Evolutionary conservation across 2,888 invertebrate species (phyloP).

Genomic region (Stramonita haemastoma): DNA sequence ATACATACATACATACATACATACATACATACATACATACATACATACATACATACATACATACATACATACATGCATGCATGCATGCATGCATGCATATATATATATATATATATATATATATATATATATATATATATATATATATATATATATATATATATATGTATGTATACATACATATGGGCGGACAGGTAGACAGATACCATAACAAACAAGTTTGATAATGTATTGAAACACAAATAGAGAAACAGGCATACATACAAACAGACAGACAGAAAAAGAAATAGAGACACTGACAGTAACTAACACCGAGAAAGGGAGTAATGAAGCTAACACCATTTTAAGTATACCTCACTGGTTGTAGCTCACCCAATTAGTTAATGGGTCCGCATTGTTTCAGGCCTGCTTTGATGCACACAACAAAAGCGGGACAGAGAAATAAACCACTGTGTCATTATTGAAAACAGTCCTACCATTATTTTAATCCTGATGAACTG

Average conservation of each 20-base stretch:
- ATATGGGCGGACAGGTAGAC: background rate
- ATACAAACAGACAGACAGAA: background rate
- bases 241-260: background rate
- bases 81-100: background rate
- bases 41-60: background rate
- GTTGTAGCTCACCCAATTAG: too few species aligned
- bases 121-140: background rate
- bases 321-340: too few species aligned
- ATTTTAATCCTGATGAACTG: too few species aligned
- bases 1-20: background rate
- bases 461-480: too few species aligned
- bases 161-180: background rate
- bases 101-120: background rate
- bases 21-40: background rate
- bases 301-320: too few species aligned
- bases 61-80: background rate
- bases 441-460: too few species aligned
- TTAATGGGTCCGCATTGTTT: too few species aligned
- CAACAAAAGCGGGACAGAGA: too few species aligned
- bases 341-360: too few species aligned
- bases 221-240: background rate
- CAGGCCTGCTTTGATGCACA: too few species aligned
- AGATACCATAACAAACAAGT: background rate
- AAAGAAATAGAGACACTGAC: background rate
- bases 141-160: background rate